Conservation (phyloP, 64 coral and sea anemone species). For the Stichodactyla helianthus region DNA sequence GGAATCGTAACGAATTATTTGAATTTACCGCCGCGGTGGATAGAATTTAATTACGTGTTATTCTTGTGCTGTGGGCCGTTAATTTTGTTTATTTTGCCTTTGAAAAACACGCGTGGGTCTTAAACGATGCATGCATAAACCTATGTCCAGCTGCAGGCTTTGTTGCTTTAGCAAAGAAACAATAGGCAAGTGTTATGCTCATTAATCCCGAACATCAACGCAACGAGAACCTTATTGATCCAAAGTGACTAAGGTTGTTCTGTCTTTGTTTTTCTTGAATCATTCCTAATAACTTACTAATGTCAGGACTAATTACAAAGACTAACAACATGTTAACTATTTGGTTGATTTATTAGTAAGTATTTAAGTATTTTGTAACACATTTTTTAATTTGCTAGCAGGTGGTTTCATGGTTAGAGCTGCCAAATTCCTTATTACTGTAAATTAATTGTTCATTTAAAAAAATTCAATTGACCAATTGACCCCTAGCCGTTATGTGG, state of each 20-base stretch:
- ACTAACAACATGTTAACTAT: background rate
- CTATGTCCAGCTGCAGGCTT: background rate
- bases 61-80: constrained; percentile 3
- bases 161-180: background rate
- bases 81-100: constrained; percentile 5
- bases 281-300: background rate
- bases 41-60: background rate
- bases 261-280: background rate
- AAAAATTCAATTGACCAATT: no score
- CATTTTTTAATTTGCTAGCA: background rate
- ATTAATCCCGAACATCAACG: background rate
- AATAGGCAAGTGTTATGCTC: background rate
- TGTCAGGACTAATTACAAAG: background rate
- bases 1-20: background rate
- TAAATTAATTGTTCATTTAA: background rate
- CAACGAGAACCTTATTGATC: background rate
- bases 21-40: background rate
- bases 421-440: background rate
- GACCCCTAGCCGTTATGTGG: no score
- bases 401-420: background rate
- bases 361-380: background rate
- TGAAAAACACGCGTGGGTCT: constrained; percentile 11
- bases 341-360: background rate
- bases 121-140: constrained; percentile 6
- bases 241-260: background rate